Conservation (phyloP, 2,113 vertebrate genomes). For the Callospermophilus lateralis region DNA sequence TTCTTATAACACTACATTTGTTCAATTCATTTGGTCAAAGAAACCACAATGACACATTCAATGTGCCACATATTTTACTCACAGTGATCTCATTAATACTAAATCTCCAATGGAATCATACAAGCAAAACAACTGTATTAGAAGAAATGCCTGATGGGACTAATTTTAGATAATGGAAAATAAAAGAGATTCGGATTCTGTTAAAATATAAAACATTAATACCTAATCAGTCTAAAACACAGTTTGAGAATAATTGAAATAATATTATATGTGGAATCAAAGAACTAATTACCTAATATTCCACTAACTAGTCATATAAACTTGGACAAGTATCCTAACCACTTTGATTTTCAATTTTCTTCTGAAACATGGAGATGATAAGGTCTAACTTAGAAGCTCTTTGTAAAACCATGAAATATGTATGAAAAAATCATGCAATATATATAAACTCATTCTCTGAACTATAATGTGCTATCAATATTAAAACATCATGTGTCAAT, state of each 20-base stretch:
- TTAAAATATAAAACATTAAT: constrained; percentile 16
- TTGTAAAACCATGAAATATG: not conserved
- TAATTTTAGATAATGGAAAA: constrained; percentile 59
- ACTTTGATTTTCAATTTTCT: constrained; percentile 28
- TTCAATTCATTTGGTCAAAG: constrained; percentile 41
- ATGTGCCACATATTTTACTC: not conserved
- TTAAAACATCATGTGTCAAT: constrained; percentile 27
- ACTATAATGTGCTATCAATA: not conserved
- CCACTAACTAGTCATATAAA: constrained; percentile 10
- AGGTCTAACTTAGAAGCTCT: not conserved
- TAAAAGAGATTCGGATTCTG: constrained; percentile 2
- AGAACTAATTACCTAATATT: constrained; percentile 6
- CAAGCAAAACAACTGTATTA: constrained; percentile 44
- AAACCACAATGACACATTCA: constrained; percentile 34
- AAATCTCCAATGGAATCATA: constrained; percentile 23
- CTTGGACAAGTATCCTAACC: not conserved
- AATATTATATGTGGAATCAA: constrained; percentile 8
- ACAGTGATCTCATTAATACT: constrained; percentile 8
- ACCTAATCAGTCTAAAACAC: constrained; percentile 25
- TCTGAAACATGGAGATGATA: not conserved
- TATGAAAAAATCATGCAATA: not conserved
- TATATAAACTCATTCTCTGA: not conserved
- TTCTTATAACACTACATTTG: constrained; percentile 40
- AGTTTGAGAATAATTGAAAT: constrained; percentile 12
- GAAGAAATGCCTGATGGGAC: constrained; percentile 25